Evolutionary conservation across 1,140 invertebrate genomes (phyloP).

Genomic region (Ostrea edulis): DNA sequence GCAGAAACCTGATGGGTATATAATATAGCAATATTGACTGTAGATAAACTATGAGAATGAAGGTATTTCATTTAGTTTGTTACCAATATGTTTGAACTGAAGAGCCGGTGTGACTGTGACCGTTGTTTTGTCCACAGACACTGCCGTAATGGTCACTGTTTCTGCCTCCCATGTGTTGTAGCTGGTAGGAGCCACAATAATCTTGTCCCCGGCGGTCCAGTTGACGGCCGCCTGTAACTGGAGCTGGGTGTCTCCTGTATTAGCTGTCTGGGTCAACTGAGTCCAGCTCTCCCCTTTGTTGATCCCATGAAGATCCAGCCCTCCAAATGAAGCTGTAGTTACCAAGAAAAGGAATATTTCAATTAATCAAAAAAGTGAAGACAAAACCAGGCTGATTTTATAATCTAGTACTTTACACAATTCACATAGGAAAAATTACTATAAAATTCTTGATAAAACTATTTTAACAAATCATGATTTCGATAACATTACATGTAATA

Average conservation of each 20-base stretch:
- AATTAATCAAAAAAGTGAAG: background rate
- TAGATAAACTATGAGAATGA: background rate
- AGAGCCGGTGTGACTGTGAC: constrained; percentile 68
- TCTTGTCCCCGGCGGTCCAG: constrained; percentile 71
- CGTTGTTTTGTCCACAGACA: constrained; percentile 60
- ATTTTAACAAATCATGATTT: background rate
- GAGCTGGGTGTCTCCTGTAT: constrained; percentile 63
- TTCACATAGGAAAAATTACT: no score
- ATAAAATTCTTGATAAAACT: background rate
- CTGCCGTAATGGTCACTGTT: constrained; percentile 64
- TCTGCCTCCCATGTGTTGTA: constrained; percentile 71
- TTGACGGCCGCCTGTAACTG: constrained; percentile 62
- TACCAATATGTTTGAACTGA: constrained; percentile 68
- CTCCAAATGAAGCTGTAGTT: constrained; percentile 69
- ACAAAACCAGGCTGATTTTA: background rate
- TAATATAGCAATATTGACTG: no score
- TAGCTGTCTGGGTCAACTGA: constrained; percentile 65
- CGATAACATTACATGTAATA: background rate
- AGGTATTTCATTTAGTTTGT: background rate
- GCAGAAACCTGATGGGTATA: no score
- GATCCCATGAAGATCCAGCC: constrained; percentile 73
- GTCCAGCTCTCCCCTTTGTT: constrained; percentile 67
- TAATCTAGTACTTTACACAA: background rate
- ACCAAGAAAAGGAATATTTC: background rate
- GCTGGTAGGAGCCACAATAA: constrained; percentile 73